Evolutionary conservation across 2,797 vertebrate species (phyloP).

Genomic region (Dicrostonyx torquatus): DNA sequence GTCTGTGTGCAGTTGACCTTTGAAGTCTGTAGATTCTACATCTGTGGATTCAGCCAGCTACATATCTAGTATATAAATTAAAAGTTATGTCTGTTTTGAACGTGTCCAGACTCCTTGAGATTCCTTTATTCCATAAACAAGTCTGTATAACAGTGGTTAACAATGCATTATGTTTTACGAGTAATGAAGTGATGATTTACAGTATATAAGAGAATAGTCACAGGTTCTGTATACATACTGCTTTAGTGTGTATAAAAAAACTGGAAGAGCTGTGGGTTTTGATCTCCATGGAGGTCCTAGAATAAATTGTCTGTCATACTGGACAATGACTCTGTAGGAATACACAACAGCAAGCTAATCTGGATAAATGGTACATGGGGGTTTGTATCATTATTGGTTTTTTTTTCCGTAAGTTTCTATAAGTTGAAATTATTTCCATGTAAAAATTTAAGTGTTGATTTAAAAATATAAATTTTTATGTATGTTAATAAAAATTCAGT

Average conservation of each 20-base stretch:
- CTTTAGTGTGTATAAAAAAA: not conserved
- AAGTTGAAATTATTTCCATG: slow-evolving; percentile 45
- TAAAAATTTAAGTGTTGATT: slow-evolving; percentile 8
- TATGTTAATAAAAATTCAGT: not conserved
- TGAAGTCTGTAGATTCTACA: not conserved
- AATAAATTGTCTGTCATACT: not conserved
- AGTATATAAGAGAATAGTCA: not conserved
- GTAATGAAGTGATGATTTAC: not conserved
- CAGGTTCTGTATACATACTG: not conserved
- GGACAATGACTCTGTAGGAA: not conserved
- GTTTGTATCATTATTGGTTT: not conserved
- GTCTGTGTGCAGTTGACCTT: not conserved
- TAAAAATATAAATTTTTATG: not conserved
- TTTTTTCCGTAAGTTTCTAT: not conserved
- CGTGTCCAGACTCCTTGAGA: not conserved
- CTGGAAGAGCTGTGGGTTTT: not conserved
- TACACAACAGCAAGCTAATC: not conserved
- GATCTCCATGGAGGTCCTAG: not conserved
- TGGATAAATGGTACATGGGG: not conserved
- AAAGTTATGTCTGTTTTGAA: not conserved
- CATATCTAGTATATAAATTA: not conserved
- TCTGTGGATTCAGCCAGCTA: not conserved
- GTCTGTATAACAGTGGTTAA: not conserved
- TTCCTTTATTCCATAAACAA: not conserved
- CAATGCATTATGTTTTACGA: not conserved